Evolutionary conservation across 2,797 vertebrate genomes (phyloP), one percentile per base, ranked within the genome.

Genomic region (Cercopithecus diana): DNA sequence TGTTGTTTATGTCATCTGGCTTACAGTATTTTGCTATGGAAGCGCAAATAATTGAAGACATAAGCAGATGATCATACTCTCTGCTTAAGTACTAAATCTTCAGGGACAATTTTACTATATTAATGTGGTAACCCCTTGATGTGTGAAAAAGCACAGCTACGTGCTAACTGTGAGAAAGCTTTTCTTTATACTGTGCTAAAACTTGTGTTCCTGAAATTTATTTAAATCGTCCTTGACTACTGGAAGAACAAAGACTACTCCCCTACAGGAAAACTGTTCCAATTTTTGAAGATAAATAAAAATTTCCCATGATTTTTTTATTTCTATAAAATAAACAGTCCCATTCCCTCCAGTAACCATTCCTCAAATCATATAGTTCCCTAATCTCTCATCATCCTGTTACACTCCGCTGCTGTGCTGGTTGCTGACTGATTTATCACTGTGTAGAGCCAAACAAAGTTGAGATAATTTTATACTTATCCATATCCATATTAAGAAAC

Each of bases 391-490:
- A 50, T 43, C n/a, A 61, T 72, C 13, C 36, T 90, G 7, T 85
- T 90, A 79, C 7, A 45, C 8, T 77, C 36, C 48, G 19, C 30
- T 76, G 52, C 33, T n/a, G 30, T 67, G 33, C 64, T n/a, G 33
- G 7, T 41, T 50, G 13, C 19, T 88, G 61, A 73, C 70, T 61
- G 28, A 55, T 76, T 93, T 80, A 81, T 88, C 45, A 79, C 13
- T 5, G 7, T 90, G 7, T 17, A 26, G 33, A 91, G n/a, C 4
- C 19, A 93, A 90, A 81, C 20, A 61, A 94, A 83, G 39, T 39
- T 92, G 57, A 90, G 58, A 93, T 36, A 90, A 82, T 57, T 95
- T 33, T n/a, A 55, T 55, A 83, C 55, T 76, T 96, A 45, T 55
- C 52, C 70, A 55, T 11, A 82, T 88, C 26, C 7, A 48, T 85